A percentile compares a stretch with the other conserved stretches of the same genome.
Conservation (phyloP, 1,140 invertebrate species). For the Penaeus indicus region DNA sequence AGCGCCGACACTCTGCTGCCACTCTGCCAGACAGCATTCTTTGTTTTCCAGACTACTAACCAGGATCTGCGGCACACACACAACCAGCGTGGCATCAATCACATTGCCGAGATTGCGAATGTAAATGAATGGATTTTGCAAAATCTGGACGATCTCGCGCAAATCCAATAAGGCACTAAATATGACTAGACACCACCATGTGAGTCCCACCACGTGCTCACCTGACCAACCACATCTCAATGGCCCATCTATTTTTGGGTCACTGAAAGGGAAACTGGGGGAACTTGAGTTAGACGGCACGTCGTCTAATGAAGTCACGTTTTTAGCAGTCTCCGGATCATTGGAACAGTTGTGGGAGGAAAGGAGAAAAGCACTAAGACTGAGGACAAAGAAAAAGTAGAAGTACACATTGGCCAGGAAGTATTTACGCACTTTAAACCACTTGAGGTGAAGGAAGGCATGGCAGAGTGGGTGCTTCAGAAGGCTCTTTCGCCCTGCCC, state of each 20-base stretch:
- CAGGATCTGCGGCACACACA: slow-evolving; percentile 54
- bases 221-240: slow-evolving; percentile 18
- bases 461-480: slow-evolving; percentile 67
- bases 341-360: slow-evolving; percentile 42
- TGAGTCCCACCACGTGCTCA: slow-evolving; percentile 32
- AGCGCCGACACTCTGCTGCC: slow-evolving; percentile 50
- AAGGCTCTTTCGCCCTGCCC: slow-evolving; percentile 65
- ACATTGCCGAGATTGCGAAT: slow-evolving; percentile 43
- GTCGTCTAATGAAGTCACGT: not conserved
- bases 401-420: slow-evolving; percentile 84
- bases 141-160: slow-evolving; percentile 54
- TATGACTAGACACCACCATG: slow-evolving; percentile 54
- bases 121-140: slow-evolving; percentile 51
- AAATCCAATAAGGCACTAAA: slow-evolving; percentile 39
- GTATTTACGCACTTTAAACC: slow-evolving; percentile 89
- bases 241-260: not conserved
- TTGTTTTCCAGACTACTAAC: slow-evolving; percentile 2
- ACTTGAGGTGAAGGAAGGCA: slow-evolving; percentile 70
- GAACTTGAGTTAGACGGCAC: not conserved
- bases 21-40: slow-evolving; percentile 36
- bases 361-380: slow-evolving; percentile 57
- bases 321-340: not conserved
- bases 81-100: slow-evolving; percentile 48
- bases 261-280: no score
- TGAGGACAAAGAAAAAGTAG: slow-evolving; percentile 75